A percentile compares a stretch with the other conserved stretches of the same genome.
Conservation (phyloP, 2,888 invertebrate genomes). For the Athripsodes cinereus region DNA sequence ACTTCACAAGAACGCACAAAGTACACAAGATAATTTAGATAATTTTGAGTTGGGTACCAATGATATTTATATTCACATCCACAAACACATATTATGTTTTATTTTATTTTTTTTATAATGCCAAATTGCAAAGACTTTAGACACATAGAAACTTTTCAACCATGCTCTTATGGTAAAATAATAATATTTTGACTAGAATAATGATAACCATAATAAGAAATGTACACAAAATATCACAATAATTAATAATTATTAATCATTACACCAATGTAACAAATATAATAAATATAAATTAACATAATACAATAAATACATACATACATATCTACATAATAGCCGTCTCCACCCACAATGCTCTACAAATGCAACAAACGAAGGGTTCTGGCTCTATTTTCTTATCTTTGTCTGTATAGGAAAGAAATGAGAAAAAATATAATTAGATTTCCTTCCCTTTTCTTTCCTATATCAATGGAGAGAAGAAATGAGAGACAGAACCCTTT, state of each 20-base stretch:
- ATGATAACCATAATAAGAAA: slow-evolving; percentile 7
- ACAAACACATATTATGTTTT: not conserved
- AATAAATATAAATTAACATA: not conserved
- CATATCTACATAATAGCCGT: no score
- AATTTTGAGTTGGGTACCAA: not conserved
- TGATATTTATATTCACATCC: not conserved
- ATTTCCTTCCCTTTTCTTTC: no score
- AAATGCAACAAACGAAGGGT: no score
- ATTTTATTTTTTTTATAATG: not conserved
- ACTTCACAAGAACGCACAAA: no score
- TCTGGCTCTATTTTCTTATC: no score
- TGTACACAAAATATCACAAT: slow-evolving; percentile 25
- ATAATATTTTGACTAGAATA: slow-evolving; percentile 24
- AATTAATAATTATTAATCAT: not conserved
- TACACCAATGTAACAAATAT: slow-evolving; percentile 3
- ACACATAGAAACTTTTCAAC: slow-evolving; percentile 27
- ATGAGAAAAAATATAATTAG: no score
- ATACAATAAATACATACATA: not conserved
- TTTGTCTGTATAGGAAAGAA: no score
- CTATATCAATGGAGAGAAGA: no score
- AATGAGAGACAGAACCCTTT: no score
- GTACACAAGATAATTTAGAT: no score
- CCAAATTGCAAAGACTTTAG: not conserved
- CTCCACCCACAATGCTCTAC: no score
- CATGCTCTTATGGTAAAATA: slow-evolving; percentile 25